Conservation (phyloP, 2,113 vertebrate species). For the Myocastor coypus region DNA sequence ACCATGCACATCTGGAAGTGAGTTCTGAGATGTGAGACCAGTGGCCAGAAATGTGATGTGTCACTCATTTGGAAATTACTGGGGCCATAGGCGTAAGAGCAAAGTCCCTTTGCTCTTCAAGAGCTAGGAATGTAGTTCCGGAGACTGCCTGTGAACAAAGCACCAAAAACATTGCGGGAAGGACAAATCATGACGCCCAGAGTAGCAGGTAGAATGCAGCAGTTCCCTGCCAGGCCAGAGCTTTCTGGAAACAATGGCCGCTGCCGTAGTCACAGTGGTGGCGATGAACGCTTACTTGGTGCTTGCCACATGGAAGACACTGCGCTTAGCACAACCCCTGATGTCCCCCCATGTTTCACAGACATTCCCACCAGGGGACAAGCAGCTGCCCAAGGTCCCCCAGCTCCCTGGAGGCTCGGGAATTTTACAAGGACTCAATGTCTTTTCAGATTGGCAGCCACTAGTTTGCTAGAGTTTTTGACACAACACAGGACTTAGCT, state of each 20-base stretch:
- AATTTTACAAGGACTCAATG: neutral
- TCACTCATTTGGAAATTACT: neutral
- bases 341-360: neutral
- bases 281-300: too few relatives aligned
- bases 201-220: neutral
- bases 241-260: neutral
- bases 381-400: neutral
- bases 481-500: neutral
- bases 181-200: neutral
- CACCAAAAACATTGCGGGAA: neutral
- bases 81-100: neutral
- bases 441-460: neutral
- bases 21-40: neutral
- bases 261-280: accelerated
- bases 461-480: neutral
- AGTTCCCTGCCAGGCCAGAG: neutral
- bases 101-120: neutral
- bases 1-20: neutral
- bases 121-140: neutral
- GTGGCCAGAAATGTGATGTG: neutral
- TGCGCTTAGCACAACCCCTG: accelerated
- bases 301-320: neutral
- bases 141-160: accelerated
- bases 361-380: neutral
- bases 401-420: neutral